phyloP scores from a whole-genome alignment of 2,797 vertebrate species.

The Catamblyrhynchus diadema region DNA sequence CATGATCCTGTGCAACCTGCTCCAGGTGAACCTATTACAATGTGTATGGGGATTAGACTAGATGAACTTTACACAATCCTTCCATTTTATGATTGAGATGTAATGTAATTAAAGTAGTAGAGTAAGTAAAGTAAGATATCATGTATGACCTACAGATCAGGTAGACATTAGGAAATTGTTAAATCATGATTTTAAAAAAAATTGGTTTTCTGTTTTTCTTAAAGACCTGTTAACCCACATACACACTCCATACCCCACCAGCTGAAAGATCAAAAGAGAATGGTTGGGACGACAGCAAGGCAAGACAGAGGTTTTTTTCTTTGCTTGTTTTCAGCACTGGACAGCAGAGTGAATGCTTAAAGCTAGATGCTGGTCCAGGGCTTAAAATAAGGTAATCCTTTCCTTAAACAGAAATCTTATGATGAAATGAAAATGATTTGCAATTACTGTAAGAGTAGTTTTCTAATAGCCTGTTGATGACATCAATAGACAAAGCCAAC shows the following conservation, averaged over 20 bases:
- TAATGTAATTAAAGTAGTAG: neutral
- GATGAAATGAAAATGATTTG: neutral
- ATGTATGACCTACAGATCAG: neutral
- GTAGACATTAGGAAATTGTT: neutral
- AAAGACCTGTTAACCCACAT: neutral
- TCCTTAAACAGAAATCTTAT: neutral
- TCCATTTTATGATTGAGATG: neutral
- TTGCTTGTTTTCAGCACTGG: constrained; percentile 28
- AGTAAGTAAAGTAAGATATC: neutral
- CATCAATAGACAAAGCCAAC: neutral
- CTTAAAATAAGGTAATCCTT: neutral
- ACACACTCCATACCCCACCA: neutral
- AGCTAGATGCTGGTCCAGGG: neutral
- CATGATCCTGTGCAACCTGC: neutral
- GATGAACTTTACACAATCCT: neutral
- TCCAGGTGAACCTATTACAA: neutral
- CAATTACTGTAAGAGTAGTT: neutral
- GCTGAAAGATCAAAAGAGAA: neutral
- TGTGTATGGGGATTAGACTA: neutral
- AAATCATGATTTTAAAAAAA: fast-evolving
- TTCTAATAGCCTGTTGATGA: neutral
- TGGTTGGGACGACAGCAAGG: neutral
- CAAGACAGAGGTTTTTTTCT: neutral
- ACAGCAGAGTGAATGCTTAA: constrained; percentile 18
- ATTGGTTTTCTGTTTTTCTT: neutral